phyloP scores from a whole-genome alignment of 2,113 vertebrate species.

The rat (Rattus norvegicus) region DNA sequence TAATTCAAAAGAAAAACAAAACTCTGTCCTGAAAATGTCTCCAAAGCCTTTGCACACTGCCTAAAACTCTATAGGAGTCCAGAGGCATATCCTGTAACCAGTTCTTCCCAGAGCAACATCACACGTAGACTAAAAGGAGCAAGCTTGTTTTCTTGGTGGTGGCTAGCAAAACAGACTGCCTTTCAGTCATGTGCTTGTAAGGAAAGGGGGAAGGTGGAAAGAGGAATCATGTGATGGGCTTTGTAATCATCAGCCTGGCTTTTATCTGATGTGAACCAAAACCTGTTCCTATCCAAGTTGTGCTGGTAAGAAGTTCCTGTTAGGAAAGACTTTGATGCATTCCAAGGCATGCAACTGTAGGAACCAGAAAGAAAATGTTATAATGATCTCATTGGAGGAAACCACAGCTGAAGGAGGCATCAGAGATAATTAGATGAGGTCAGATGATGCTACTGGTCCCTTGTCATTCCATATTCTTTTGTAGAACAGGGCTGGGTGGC shows the following conservation, averaged over 20 bases:
- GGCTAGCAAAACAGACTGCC: not conserved
- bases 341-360: not conserved
- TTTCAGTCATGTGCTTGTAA: not conserved
- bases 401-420: not conserved
- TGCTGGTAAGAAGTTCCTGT: not conserved
- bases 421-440: not conserved
- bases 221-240: not conserved
- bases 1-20: not conserved
- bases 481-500: not conserved
- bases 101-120: constrained; percentile 29
- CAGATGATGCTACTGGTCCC: not conserved
- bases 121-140: not conserved
- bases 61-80: not conserved
- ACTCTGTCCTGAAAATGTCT: not conserved
- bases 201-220: not conserved
- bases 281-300: not conserved
- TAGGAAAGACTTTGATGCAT: not conserved
- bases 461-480: not conserved
- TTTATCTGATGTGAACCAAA: not conserved
- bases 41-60: not conserved
- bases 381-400: not conserved
- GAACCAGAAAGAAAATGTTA: not conserved
- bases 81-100: not conserved
- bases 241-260: constrained; percentile 3
- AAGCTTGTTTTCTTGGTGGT: not conserved